Evolutionary conservation across 2,888 invertebrate genomes (phyloP), one percentile per base, ranked within the genome.

Genomic region (Drosophila yooni): DNA sequence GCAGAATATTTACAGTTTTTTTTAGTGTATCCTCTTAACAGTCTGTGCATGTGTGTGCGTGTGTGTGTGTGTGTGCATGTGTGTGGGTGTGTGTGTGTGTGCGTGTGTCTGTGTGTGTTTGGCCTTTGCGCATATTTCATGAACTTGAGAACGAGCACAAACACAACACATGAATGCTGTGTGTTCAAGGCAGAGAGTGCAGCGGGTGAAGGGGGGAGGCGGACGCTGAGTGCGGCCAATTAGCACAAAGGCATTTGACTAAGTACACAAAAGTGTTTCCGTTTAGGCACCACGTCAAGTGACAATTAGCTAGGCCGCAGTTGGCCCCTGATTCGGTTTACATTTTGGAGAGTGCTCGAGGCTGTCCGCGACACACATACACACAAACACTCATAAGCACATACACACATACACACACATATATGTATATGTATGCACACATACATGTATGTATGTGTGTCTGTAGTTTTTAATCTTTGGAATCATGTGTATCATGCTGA

Each of bases 251-350:
- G 79, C 87, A 77, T 79, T 79, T 79, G 76, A 76, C 78, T 81
- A 85, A 85, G 86, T 79, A 82, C 82, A 79, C 85, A 89, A 91
- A 91, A 87, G 88, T 91, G 91, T 87, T 87, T 87, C 91, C 90
- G 91, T 88, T 88, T 88, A 88, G 82, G 71, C 79, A 70, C 74
- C 79, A 82, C 85, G 82, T 79, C 85, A 77, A 83, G 83, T 83
- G 76, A 84, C 82, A 81, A 78, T 77, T 84, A 79, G 86, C 75
- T 57, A 56, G 70, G 66, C 76, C 66, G 70, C 75, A 82, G 83
- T 69, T 65, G 69, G 69, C 51, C 69, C 62, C 46, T 74, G 79
- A 79, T 81, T 73, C 50, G 84, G 84, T 70, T 84, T 83, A 80
- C 89, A 90, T 90, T 84, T 90, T 83, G 70, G 67, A 88, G 89